Conservation (phyloP, 64 coral and sea anemone genomes). For the Actinia equina region DNA sequence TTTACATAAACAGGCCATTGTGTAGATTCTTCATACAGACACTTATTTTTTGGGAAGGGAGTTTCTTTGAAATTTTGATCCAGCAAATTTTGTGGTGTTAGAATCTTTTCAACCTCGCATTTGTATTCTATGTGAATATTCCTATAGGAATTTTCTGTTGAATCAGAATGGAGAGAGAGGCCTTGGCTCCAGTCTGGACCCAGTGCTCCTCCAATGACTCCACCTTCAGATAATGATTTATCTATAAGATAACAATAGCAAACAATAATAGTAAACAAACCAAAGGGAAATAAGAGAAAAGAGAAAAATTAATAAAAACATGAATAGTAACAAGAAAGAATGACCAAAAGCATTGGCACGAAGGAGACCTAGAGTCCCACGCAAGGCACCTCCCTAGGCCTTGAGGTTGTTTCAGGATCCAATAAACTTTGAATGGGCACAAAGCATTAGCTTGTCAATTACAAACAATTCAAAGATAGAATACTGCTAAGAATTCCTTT, state of each 20-base stretch:
- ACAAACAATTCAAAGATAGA: no score
- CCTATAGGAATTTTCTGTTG: conserved; percentile 12
- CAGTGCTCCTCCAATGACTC: conserved; percentile 63
- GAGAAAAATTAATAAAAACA: no score
- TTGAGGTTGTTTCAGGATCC: no score
- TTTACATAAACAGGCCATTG: conserved; percentile 74
- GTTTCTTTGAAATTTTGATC: conserved; percentile 18
- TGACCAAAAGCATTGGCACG: no score
- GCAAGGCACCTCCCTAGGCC: no score
- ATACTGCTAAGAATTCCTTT: not conserved
- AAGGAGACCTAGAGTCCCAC: no score
- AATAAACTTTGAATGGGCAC: no score
- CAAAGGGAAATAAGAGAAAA: no score
- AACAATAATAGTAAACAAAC: no score
- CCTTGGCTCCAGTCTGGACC: conserved; percentile 81
- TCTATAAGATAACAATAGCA: not conserved
- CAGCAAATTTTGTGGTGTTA: conserved; percentile 29
- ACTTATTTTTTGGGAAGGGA: not conserved
- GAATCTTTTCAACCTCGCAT: conserved; percentile 56
- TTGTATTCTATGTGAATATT: conserved; percentile 72
- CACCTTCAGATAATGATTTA: not conserved
- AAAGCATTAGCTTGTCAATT: no score
- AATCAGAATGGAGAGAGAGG: conserved; percentile 22
- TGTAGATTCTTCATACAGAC: not conserved
- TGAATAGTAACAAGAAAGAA: no score